A percentile compares a stretch with the other conserved stretches of the same genome.
phyloP scores from a whole-genome alignment of 1,140 invertebrate genomes.

The Trachymyrmex septentrionalis region DNA sequence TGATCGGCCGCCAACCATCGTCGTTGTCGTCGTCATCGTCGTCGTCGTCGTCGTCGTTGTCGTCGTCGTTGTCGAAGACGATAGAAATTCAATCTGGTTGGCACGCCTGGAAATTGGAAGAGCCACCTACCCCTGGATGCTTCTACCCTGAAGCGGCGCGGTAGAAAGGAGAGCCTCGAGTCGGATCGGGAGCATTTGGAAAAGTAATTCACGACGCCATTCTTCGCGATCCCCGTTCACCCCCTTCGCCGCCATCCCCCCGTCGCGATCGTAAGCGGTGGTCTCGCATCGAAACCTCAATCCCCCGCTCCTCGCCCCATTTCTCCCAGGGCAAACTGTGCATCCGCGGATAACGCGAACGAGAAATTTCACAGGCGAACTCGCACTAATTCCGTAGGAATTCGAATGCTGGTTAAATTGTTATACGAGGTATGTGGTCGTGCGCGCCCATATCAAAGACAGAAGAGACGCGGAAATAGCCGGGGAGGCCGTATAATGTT shows the following conservation, averaged over 20 bases:
- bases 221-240: slow-evolving; percentile 66
- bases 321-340: slow-evolving; percentile 25
- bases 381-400: slow-evolving; percentile 69
- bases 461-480: slow-evolving; percentile 41
- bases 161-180: slow-evolving; percentile 57
- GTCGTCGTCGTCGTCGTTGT: slow-evolving; percentile 49
- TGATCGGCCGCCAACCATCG: slow-evolving; percentile 77
- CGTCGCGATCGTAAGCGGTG: slow-evolving; percentile 50
- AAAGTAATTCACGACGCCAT: slow-evolving; percentile 78
- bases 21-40: slow-evolving; percentile 31
- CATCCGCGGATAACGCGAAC: slow-evolving; percentile 67
- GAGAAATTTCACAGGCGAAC: slow-evolving; percentile 72
- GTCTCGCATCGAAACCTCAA: slow-evolving; percentile 58
- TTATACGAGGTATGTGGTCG: slow-evolving; percentile 61
- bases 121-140: slow-evolving; percentile 76
- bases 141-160: slow-evolving; percentile 69
- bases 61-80: slow-evolving; percentile 69
- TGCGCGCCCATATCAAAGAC: not conserved
- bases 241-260: slow-evolving; percentile 32
- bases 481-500: slow-evolving; percentile 51
- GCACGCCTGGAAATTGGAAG: slow-evolving; percentile 81
- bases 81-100: slow-evolving; percentile 84
- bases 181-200: slow-evolving; percentile 73
- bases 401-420: slow-evolving; percentile 70
- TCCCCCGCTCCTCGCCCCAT: slow-evolving; percentile 39